Percentiles rank a stretch among this genome's conserved stretches.
phyloP scores from a whole-genome alignment of 2,888 invertebrate species.

The Chorisops tibialis region DNA sequence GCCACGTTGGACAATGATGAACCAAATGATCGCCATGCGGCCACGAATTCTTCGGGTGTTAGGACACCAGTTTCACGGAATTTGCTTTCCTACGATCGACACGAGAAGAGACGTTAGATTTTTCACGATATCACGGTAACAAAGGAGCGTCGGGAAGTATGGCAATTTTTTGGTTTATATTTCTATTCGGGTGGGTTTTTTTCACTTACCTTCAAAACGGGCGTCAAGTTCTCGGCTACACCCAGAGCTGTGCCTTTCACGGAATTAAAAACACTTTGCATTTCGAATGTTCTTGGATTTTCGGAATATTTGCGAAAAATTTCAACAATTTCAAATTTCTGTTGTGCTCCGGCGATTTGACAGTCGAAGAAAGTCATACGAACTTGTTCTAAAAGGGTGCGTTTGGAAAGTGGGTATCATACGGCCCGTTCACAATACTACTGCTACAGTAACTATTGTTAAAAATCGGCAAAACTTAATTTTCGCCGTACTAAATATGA shows the following conservation, averaged over 20 bases:
- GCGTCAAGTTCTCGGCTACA: conserved; percentile 94
- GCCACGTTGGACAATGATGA: conserved; percentile 99
- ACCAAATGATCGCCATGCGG: conserved; percentile 96
- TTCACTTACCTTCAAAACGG: conserved; percentile 82
- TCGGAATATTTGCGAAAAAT: too few species aligned
- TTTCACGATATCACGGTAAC: background rate
- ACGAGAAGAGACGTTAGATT: background rate
- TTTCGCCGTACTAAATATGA: too few species aligned
- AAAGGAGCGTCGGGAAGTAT: too few species aligned
- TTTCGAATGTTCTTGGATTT: conserved; percentile 50
- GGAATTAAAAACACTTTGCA: conserved; percentile 95
- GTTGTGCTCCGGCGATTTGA: too few species aligned
- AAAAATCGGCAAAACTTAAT: too few species aligned
- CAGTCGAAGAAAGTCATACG: too few species aligned
- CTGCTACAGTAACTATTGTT: background rate
- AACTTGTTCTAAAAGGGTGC: too few species aligned
- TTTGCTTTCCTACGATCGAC: conserved; percentile 76
- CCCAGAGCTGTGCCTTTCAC: conserved; percentile 94
- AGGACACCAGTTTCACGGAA: conserved; percentile 96
- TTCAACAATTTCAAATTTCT: too few species aligned
- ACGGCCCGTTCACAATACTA: too few species aligned
- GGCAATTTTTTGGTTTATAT: too few species aligned
- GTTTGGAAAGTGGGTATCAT: too few species aligned
- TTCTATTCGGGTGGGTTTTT: background rate
- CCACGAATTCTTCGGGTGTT: conserved; percentile 99